phyloP scores from a whole-genome alignment of 2,113 vertebrate species.

The Mionectes macconnelli region DNA sequence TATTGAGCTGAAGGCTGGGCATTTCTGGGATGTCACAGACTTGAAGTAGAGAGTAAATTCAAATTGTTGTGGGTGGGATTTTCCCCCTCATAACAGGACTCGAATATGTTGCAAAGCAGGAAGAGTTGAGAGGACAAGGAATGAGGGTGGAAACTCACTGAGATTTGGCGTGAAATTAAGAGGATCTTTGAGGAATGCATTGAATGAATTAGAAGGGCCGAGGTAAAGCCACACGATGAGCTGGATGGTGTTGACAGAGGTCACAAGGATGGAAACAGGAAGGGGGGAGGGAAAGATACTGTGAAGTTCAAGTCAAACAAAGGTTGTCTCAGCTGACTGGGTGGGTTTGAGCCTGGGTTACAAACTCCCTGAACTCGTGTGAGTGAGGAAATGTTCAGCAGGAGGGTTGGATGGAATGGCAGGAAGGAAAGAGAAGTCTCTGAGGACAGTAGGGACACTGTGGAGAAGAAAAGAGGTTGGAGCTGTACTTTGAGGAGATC shows the following conservation, averaged over 20 bases:
- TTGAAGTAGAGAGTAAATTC: neutral
- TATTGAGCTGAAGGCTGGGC: neutral
- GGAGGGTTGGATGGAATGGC: neutral
- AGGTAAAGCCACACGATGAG: neutral
- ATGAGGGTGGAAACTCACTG: neutral
- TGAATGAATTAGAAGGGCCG: neutral
- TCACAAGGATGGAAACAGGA: neutral
- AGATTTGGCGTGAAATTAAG: neutral
- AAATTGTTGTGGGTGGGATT: neutral
- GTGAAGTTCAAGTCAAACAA: neutral
- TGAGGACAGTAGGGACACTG: rapidly evolving
- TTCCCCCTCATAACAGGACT: neutral
- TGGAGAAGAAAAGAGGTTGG: neutral
- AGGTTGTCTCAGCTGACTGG: neutral
- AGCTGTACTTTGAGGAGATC: neutral
- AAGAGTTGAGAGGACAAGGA: neutral
- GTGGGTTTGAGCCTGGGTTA: neutral
- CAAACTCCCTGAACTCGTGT: neutral
- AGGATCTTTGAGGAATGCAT: neutral
- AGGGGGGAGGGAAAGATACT: no score
- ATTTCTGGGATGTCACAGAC: neutral
- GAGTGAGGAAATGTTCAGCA: neutral
- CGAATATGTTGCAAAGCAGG: neutral
- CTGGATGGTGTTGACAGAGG: neutral
- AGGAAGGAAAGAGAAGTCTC: neutral